Conservation (phyloP, 2,113 vertebrate species). For the Rana temporaria region DNA sequence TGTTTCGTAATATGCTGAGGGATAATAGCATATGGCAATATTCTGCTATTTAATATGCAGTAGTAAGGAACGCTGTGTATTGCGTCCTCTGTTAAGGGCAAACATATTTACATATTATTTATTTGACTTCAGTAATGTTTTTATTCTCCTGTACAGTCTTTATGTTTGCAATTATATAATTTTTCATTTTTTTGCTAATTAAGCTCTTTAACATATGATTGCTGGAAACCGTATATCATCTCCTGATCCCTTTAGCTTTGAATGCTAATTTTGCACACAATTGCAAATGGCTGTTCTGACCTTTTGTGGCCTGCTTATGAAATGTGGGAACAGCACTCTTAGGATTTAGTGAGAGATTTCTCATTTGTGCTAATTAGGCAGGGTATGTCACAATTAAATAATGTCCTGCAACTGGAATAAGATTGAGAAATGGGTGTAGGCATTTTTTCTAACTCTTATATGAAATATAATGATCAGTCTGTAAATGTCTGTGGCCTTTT, state of each 20-base stretch:
- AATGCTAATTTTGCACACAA: constrained; percentile 34
- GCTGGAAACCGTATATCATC: constrained; percentile 28
- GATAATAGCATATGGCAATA: neutral
- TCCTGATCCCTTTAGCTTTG: constrained; percentile 6
- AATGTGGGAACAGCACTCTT: neutral
- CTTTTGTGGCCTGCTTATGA: neutral
- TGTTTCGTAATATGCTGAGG: neutral
- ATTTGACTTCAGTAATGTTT: neutral
- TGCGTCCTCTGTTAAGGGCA: constrained; percentile 5
- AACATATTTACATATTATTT: constrained; percentile 13
- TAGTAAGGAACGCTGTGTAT: neutral
- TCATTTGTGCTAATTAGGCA: neutral
- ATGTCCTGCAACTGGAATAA: constrained; percentile 19
- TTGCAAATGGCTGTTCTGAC: neutral
- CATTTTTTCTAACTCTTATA: neutral
- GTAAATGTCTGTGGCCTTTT: neutral
- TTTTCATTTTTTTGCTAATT: constrained; percentile 9
- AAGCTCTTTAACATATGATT: constrained; percentile 1
- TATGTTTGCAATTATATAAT: neutral
- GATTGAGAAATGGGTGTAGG: neutral
- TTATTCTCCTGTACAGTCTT: neutral
- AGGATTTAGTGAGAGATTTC: neutral
- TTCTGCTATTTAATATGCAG: constrained; percentile 3
- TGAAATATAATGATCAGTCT: neutral
- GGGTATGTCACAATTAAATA: neutral